phyloP scores from a whole-genome alignment of 1,140 invertebrate species.

The Camponotus floridanus region DNA sequence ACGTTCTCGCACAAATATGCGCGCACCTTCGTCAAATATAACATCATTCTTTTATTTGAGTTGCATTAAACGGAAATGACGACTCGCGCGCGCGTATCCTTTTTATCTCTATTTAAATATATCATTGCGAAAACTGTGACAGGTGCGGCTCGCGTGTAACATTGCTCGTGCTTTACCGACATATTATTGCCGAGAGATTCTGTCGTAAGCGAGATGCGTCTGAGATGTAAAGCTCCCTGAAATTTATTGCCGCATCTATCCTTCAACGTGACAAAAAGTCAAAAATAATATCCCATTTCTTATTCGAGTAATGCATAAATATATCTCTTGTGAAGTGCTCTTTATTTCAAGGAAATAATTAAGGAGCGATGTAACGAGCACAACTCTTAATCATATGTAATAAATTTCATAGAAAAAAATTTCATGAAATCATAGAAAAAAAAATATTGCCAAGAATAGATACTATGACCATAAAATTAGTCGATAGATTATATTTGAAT shows the following conservation, averaged over 20 bases:
- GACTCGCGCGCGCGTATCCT: neutral
- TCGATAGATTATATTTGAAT: neutral
- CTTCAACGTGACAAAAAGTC: constrained; percentile 27
- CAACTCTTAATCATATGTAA: neutral
- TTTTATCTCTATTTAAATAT: constrained; percentile 60
- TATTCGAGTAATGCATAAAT: constrained; percentile 2
- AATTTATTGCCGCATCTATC: constrained; percentile 17
- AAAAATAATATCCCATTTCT: constrained; percentile 10
- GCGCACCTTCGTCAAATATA: constrained; percentile 25
- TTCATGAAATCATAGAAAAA: neutral
- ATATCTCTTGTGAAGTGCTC: neutral
- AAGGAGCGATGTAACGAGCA: neutral
- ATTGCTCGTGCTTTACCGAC: constrained; percentile 6
- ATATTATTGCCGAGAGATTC: constrained; percentile 50
- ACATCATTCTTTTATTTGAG: constrained; percentile 48
- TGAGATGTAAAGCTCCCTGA: neutral
- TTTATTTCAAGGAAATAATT: neutral
- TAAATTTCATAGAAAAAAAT: neutral
- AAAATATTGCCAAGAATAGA: neutral
- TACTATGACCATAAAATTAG: neutral
- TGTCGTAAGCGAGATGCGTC: constrained; percentile 36
- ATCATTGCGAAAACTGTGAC: constrained; percentile 52
- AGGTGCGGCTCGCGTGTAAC: constrained; percentile 2
- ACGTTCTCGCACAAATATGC: constrained; percentile 37
- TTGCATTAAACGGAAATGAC: constrained; percentile 57